Evolutionary conservation across 1,140 invertebrate species (phyloP), one percentile per base, ranked within the genome.

Genomic region (Coptotermes formosanus): DNA sequence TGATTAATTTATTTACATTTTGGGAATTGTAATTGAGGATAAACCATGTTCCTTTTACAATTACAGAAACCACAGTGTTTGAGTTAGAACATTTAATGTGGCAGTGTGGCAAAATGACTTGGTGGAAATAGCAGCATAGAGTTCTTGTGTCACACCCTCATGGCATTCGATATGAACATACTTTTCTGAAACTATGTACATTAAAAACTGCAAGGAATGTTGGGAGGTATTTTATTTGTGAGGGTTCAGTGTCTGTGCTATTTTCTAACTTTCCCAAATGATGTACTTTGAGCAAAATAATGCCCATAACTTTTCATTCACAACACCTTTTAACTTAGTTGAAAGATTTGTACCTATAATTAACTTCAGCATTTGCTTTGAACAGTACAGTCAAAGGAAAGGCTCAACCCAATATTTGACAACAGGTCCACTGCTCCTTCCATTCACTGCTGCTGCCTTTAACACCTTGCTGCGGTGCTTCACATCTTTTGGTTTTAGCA

Each of bases 401-500:
- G 92, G 92, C 25, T 92, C 92, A 9, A 90, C 92, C 92, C 92
- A 92, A 84, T 92, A 91, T 86, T 89, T 90, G 16, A 89, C 90
- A 32, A 90, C 85, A 48, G 82, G 52, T 0, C 89, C 84, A 30
- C 89, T 90, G 83, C 91, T 89, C 84, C 90, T 91, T 43, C 91
- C 91, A 55, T 90, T 87, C n/a, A 91, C 89, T 11, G 90, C 90
- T 11, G 89, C 90, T 0, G 92, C 90, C 48, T 92, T 91, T 0
- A 87, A 87, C 45, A 89, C 84, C 88, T 92, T 93, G 25, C 93
- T 92, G 87, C 93, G 90, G 89, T 93, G 92, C 88, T 96, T 96
- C 21, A 96, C 92, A 89, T 96, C 95, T 90, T 95, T 96, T 85
- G 95, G 95, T 88, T 96, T 96, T 84, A 96, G 89, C 89, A 96